phyloP scores from a whole-genome alignment of 2,113 vertebrate genomes.

The Nycticebus coucang region DNA sequence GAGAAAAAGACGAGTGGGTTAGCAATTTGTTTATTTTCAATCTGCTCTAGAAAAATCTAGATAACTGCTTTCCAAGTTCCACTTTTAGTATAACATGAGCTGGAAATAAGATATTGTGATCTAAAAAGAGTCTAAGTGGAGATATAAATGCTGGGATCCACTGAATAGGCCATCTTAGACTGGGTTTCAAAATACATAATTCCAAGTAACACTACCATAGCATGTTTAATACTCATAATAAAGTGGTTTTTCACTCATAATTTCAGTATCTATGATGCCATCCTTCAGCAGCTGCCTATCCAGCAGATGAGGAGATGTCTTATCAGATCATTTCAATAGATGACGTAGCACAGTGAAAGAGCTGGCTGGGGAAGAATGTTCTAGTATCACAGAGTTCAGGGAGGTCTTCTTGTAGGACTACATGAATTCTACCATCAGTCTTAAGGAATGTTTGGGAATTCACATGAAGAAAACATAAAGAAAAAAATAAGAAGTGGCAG shows the following conservation, averaged over 20 bases:
- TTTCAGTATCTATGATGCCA: not conserved
- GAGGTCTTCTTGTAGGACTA: not conserved
- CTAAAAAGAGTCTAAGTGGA: not conserved
- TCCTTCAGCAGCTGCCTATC: not conserved
- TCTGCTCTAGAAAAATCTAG: not conserved
- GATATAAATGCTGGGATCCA: not conserved
- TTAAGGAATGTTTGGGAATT: not conserved
- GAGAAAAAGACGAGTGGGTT: not conserved
- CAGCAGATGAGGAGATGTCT: not conserved
- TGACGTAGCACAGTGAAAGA: not conserved
- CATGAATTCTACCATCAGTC: not conserved
- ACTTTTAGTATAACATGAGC: not conserved
- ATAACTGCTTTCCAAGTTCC: not conserved
- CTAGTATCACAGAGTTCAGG: not conserved
- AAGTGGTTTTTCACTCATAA: not conserved
- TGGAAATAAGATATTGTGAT: not conserved
- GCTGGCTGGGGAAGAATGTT: not conserved
- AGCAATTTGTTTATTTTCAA: not conserved
- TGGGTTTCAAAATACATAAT: not conserved
- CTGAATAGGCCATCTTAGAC: not conserved
- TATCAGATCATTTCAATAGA: not conserved
- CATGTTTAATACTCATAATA: not conserved
- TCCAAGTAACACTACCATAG: not conserved
- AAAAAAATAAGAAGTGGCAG: not conserved
- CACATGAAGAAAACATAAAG: not conserved